A percentile compares a stretch with the other conserved stretches of the same genome.
Evolutionary conservation across 2,113 vertebrate species (phyloP).

Genomic region (Echinops telfairi): DNA sequence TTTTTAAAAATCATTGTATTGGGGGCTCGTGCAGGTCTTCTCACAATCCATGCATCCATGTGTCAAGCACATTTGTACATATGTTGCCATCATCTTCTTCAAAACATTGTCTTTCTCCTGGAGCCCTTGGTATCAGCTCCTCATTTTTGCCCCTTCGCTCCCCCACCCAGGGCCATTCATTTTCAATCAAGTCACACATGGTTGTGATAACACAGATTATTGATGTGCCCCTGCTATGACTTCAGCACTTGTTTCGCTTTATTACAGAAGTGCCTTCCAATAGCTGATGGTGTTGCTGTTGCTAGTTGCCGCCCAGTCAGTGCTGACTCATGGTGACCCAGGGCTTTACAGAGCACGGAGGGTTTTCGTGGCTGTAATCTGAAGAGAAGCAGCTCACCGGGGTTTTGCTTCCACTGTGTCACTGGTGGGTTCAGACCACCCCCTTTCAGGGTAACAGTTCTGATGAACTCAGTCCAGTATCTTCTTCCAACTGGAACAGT

Average conservation of each 20-base stretch:
- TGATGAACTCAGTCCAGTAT: not conserved
- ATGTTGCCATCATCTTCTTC: too few species aligned
- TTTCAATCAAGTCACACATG: not conserved
- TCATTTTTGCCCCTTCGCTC: too few species aligned
- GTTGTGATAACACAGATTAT: not conserved
- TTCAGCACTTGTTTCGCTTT: conserved; percentile 2
- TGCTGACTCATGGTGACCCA: not conserved
- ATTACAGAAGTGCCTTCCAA: not conserved
- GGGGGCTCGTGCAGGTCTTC: too few species aligned
- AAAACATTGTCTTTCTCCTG: too few species aligned
- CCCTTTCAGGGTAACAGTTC: not conserved
- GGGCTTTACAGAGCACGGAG: too few species aligned
- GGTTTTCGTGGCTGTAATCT: not conserved
- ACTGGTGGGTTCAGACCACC: not conserved
- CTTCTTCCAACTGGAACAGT: not conserved
- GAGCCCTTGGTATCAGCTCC: too few species aligned
- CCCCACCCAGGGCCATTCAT: not conserved
- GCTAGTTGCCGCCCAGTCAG: not conserved
- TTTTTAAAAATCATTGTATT: too few species aligned
- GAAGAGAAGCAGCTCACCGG: not conserved
- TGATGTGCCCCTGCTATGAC: not conserved
- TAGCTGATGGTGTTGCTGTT: not conserved
- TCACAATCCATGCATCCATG: too few species aligned
- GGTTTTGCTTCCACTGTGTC: not conserved
- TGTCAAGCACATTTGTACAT: too few species aligned